Percentiles rank a stretch among this genome's conserved stretches.
Conservation (phyloP, 2,113 vertebrate genomes). For the Actinemys pallida region DNA sequence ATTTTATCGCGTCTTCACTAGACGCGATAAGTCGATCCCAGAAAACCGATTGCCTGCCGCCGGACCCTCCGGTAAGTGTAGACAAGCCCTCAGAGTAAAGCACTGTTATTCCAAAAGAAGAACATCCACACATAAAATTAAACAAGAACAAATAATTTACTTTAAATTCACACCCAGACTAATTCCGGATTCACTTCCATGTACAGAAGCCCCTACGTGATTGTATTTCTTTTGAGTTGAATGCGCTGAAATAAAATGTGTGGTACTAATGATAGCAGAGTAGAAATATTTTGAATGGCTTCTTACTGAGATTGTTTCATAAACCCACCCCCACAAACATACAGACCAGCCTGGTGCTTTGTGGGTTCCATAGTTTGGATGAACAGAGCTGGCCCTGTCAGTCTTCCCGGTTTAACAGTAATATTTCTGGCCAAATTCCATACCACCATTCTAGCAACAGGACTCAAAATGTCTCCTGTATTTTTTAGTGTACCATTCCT, state of each 20-base stretch:
- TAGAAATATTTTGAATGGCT: slow-evolving; percentile 19
- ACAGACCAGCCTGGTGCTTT: neutral
- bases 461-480: slow-evolving; percentile 7
- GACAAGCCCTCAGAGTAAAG: neutral
- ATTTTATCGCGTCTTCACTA: too few relatives aligned
- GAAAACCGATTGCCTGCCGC: too few relatives aligned
- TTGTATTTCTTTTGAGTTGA: neutral
- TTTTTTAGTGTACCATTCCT: slow-evolving; percentile 11
- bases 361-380: neutral
- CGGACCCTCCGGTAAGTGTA: too few relatives aligned
- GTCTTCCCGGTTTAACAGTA: slow-evolving; percentile 11
- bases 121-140: neutral
- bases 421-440: slow-evolving; percentile 13
- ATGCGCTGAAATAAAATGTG: slow-evolving; percentile 16
- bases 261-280: neutral
- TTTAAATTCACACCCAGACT: neutral
- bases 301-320: slow-evolving; percentile 52
- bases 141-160: neutral
- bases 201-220: neutral
- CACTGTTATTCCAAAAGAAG: neutral
- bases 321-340: slow-evolving; percentile 22
- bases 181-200: neutral
- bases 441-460: neutral
- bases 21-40: too few relatives aligned
- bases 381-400: neutral